phyloP scores from a whole-genome alignment of 2,888 invertebrate species.

The Drosophila multiciliata region DNA sequence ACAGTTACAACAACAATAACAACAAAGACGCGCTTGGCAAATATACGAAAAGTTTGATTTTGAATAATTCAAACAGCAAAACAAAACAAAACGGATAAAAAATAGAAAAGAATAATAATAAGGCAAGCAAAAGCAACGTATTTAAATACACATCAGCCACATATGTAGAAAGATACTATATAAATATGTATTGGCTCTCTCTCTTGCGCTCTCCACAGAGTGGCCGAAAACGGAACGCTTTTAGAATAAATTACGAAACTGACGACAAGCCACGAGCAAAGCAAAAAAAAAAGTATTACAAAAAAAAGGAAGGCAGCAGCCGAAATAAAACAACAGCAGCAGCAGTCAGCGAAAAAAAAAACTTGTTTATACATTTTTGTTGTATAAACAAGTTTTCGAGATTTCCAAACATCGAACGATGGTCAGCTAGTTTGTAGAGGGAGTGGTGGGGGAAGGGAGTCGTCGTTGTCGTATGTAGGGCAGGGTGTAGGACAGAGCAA shows the following conservation, averaged over 20 bases:
- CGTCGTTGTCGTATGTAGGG: slow-evolving; percentile 50
- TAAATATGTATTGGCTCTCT: slow-evolving; percentile 48
- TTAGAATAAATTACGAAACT: slow-evolving; percentile 81
- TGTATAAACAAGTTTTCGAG: slow-evolving; percentile 79
- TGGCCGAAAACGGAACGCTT: slow-evolving; percentile 79
- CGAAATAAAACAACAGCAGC: slow-evolving; percentile 46
- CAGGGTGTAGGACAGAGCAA: slow-evolving; percentile 59
- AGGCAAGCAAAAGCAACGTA: slow-evolving; percentile 33
- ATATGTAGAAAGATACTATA: slow-evolving; percentile 16
- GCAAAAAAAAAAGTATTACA: slow-evolving; percentile 22
- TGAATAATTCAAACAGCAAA: slow-evolving; percentile 75
- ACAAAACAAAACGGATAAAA: slow-evolving; percentile 33
- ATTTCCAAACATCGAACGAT: slow-evolving; percentile 77
- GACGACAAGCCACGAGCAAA: slow-evolving; percentile 71
- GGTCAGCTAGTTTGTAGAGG: slow-evolving; percentile 15
- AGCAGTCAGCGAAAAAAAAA: slow-evolving; percentile 48
- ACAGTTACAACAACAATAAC: slow-evolving; percentile 32
- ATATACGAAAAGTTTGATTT: slow-evolving; percentile 76
- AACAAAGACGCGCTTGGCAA: slow-evolving; percentile 42
- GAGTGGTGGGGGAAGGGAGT: slow-evolving; percentile 32
- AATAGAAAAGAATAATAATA: slow-evolving; percentile 12
- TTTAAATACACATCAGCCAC: slow-evolving; percentile 44
- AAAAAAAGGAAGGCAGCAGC: slow-evolving; percentile 54
- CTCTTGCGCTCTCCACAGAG: slow-evolving; percentile 52
- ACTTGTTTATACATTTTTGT: slow-evolving; percentile 75